These are phyloP conservation scores for Drosophila oshimai DNA, from an alignment of 1,140 invertebrate species.

Conservation along the genomic window DNA sequence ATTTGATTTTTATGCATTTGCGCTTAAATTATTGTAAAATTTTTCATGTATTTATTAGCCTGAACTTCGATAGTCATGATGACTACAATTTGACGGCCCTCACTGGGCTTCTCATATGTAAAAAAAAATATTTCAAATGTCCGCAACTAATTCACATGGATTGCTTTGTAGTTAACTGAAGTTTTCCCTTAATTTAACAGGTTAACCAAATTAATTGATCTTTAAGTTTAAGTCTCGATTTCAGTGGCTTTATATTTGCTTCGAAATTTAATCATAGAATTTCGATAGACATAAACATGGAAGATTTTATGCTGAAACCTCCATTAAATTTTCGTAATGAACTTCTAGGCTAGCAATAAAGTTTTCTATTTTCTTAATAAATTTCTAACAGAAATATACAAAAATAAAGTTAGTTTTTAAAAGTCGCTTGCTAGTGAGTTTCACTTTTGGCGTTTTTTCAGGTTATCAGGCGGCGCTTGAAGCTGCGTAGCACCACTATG, in stretches of 20 bases:
- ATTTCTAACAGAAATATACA: conserved; percentile 61
- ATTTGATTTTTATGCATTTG: conserved; percentile 48
- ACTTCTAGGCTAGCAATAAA: conserved; percentile 30
- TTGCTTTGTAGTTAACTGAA: conserved; percentile 57
- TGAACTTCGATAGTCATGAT: conserved; percentile 23
- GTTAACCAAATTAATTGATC: conserved; percentile 55
- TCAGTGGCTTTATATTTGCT: conserved; percentile 33
- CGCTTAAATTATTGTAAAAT: conserved; percentile 29
- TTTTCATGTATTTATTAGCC: not conserved
- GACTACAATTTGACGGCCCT: not conserved
- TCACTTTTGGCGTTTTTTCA: too few species aligned
- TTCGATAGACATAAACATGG: conserved; percentile 52
- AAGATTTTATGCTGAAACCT: conserved; percentile 67
- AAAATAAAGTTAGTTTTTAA: conserved; percentile 74
- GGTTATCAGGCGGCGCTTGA: conserved; percentile 50
- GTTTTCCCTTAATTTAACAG: conserved; percentile 65
- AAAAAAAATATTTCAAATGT: conserved; percentile 23
- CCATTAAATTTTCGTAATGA: conserved; percentile 77
- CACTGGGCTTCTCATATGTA: not conserved
- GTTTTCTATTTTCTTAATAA: conserved; percentile 63
- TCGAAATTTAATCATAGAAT: conserved; percentile 60
- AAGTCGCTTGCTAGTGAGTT: conserved; percentile 65
- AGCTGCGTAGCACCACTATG: too few species aligned
- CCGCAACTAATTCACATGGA: conserved; percentile 58
- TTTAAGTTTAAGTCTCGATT: conserved; percentile 23